phyloP scores from a whole-genome alignment of 2,888 invertebrate species.

The Abrostola tripartita region DNA sequence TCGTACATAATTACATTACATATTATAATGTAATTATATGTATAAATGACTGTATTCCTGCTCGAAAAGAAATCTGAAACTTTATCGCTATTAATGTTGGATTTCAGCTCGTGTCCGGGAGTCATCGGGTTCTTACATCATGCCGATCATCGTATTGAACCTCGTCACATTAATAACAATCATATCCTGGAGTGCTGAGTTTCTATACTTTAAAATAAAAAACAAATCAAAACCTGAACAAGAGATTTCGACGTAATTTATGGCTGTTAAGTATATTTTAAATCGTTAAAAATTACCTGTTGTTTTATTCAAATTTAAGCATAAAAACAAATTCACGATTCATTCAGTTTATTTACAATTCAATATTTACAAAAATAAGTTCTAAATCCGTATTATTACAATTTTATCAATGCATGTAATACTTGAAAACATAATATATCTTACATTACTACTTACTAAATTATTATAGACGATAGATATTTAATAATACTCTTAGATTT shows the following conservation, averaged over 20 bases:
- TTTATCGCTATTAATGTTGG: constrained; percentile 29
- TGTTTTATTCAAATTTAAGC: constrained; percentile 27
- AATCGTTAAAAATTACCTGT: constrained; percentile 22
- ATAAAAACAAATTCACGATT: constrained; percentile 21
- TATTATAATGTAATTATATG: too few relatives aligned
- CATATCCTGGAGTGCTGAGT: constrained; percentile 88
- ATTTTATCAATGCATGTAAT: constrained; percentile 43
- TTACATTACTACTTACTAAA: constrained; percentile 29
- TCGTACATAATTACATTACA: too few relatives aligned
- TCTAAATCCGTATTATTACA: constrained; percentile 39
- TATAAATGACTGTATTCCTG: too few relatives aligned
- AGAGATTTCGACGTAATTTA: constrained; percentile 38
- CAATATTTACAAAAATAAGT: constrained; percentile 47
- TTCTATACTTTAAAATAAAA: constrained; percentile 75
- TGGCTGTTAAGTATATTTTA: constrained; percentile 34
- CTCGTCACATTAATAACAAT: constrained; percentile 88
- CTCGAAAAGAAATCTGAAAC: constrained; percentile 6
- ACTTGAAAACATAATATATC: constrained; percentile 34
- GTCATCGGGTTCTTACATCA: constrained; percentile 87
- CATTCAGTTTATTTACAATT: constrained; percentile 59
- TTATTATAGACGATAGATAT: constrained; percentile 29
- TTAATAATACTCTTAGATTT: constrained; percentile 30
- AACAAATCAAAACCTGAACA: constrained; percentile 61
- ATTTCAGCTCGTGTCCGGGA: constrained; percentile 90
- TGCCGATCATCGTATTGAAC: constrained; percentile 90